Conservation (phyloP, 1,140 invertebrate genomes). For the Acromyrmex echinatior region DNA sequence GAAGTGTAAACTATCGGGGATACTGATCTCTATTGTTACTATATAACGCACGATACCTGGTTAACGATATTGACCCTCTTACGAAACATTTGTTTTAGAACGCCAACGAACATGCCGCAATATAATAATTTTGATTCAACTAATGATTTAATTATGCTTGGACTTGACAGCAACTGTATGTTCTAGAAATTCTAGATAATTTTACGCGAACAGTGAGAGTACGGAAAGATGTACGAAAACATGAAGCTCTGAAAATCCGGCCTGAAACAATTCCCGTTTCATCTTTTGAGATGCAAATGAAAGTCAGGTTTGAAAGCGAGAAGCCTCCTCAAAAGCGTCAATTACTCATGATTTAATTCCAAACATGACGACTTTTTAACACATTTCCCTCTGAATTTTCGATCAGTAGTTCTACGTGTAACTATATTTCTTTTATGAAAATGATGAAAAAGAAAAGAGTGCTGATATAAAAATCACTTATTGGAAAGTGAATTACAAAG, state of each 20-base stretch:
- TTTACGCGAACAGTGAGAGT: not conserved
- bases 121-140: constrained; percentile 5
- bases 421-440: not conserved
- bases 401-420: not conserved
- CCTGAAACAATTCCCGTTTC: not conserved
- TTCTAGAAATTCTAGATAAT: not conserved
- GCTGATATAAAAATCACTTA: constrained; percentile 1
- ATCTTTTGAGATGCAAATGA: constrained; percentile 50
- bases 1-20: constrained; percentile 59
- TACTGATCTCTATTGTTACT: constrained; percentile 61
- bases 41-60: constrained; percentile 20
- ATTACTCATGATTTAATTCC: constrained; percentile 50
- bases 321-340: not conserved
- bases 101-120: constrained; percentile 4
- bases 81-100: constrained; percentile 48
- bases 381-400: not conserved
- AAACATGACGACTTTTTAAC: not conserved
- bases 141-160: constrained; percentile 16
- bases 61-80: constrained; percentile 60
- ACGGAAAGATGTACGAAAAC: not conserved
- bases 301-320: not conserved
- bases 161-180: not conserved
- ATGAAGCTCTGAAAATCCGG: not conserved
- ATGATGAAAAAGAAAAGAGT: not conserved
- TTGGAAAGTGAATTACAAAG: not conserved